phyloP scores from a whole-genome alignment of 2,888 invertebrate species.

The Andrena fulva region DNA sequence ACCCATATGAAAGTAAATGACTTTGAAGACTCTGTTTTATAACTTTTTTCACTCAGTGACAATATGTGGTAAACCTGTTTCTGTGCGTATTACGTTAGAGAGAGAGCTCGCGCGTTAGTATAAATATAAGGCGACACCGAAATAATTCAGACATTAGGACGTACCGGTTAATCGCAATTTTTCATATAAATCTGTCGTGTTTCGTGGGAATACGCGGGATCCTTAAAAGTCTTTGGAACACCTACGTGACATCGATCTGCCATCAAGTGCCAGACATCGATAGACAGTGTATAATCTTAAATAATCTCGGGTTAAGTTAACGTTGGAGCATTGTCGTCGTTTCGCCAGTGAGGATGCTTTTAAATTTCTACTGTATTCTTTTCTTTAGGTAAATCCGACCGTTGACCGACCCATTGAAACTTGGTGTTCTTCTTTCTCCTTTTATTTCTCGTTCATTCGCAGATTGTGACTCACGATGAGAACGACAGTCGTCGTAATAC shows the following conservation, averaged over 20 bases:
- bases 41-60: conserved; percentile 68
- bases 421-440: neutral
- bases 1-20: conserved; percentile 57
- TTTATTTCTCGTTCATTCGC: neutral
- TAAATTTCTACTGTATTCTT: conserved; percentile 17
- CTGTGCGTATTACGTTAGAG: conserved; percentile 55
- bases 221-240: conserved; percentile 29
- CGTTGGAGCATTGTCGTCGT: conserved; percentile 9
- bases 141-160: conserved; percentile 37
- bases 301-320: conserved; percentile 37
- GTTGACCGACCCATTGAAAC: neutral
- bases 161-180: conserved; percentile 39
- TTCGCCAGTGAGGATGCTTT: conserved; percentile 4
- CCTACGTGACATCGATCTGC: conserved; percentile 52
- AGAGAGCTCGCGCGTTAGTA: conserved; percentile 48
- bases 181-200: conserved; percentile 37
- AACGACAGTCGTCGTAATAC: neutral
- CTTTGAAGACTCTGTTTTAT: conserved; percentile 66
- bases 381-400: conserved; percentile 18
- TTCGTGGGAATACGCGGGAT: conserved; percentile 33
- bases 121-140: conserved; percentile 28
- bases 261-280: conserved; percentile 62
- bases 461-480: conserved; percentile 29
- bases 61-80: conserved; percentile 55
- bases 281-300: conserved; percentile 32